phyloP scores from a whole-genome alignment of 2,888 invertebrate species.

The Stenoptilia bipunctidactyla region DNA sequence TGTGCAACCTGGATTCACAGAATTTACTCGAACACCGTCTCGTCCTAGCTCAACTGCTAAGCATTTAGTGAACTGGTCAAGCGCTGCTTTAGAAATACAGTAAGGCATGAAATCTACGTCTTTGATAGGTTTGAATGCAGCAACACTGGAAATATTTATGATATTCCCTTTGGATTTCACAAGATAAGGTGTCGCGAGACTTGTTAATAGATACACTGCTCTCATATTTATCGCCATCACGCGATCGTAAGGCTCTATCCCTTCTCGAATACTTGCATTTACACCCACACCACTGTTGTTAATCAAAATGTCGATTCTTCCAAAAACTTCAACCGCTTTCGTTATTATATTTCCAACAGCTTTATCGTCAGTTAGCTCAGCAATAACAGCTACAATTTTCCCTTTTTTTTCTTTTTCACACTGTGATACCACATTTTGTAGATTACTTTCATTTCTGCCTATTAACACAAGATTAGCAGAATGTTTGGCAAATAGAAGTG shows the following conservation, averaged over 20 bases:
- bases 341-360: conserved; percentile 19
- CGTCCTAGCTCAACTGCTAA: conserved; percentile 85
- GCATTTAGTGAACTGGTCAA: conserved; percentile 94
- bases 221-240: conserved; percentile 20
- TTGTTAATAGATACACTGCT: conserved; percentile 15
- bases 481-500: conserved; percentile 27
- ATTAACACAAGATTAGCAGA: conserved; percentile 29
- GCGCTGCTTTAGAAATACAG: conserved; percentile 90
- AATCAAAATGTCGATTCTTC: conserved; percentile 22
- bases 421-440: conserved; percentile 21
- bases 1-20: conserved; percentile 94
- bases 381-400: conserved; percentile 21
- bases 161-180: conserved; percentile 20
- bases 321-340: conserved; percentile 20
- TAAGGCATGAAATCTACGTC: conserved; percentile 85
- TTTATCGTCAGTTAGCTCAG: conserved; percentile 23
- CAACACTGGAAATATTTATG: conserved; percentile 19
- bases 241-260: conserved; percentile 18
- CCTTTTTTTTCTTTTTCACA: conserved; percentile 19
- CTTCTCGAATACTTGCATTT: conserved; percentile 12
- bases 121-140: conserved; percentile 71
- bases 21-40: conserved; percentile 86
- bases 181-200: conserved; percentile 17
- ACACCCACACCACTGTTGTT: conserved; percentile 23
- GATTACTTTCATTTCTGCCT: conserved; percentile 29